Conservation (phyloP, 2,797 vertebrate genomes). For the Xiphophorus birchmanni region DNA sequence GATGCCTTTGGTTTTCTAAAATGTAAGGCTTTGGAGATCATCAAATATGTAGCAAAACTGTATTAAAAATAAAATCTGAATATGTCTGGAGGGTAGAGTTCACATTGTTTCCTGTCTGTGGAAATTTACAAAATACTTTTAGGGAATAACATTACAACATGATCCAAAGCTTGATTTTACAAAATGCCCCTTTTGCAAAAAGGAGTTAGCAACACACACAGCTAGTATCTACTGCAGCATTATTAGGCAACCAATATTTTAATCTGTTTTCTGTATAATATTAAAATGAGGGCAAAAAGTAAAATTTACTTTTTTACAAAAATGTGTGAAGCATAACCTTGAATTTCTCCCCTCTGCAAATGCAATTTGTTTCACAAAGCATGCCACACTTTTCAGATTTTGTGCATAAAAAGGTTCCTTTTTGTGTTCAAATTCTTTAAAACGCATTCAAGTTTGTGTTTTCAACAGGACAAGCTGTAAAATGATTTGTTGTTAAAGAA, state of each 20-base stretch:
- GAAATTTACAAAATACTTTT: too few relatives aligned
- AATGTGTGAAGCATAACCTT: background rate
- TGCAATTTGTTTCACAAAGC: background rate
- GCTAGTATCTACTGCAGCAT: background rate
- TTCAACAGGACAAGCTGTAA: background rate
- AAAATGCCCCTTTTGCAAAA: background rate
- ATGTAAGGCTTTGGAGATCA: too few relatives aligned
- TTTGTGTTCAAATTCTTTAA: background rate
- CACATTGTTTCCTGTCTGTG: too few relatives aligned
- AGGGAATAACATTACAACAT: too few relatives aligned
- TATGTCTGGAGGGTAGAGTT: too few relatives aligned
- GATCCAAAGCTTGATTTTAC: too few relatives aligned
- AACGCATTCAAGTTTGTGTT: background rate
- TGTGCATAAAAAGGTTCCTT: background rate
- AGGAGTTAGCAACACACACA: background rate
- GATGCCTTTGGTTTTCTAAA: too few relatives aligned
- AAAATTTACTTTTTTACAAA: background rate
- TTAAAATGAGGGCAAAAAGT: background rate
- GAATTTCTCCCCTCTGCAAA: background rate
- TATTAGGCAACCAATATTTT: background rate
- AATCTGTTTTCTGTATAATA: background rate
- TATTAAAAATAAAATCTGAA: too few relatives aligned
- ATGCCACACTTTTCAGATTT: background rate
- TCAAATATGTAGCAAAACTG: too few relatives aligned
- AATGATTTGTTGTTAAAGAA: background rate